These are phyloP conservation scores for Amiota mariae DNA, from an alignment of 2,888 invertebrate species.

Conservation along the genomic window DNA sequence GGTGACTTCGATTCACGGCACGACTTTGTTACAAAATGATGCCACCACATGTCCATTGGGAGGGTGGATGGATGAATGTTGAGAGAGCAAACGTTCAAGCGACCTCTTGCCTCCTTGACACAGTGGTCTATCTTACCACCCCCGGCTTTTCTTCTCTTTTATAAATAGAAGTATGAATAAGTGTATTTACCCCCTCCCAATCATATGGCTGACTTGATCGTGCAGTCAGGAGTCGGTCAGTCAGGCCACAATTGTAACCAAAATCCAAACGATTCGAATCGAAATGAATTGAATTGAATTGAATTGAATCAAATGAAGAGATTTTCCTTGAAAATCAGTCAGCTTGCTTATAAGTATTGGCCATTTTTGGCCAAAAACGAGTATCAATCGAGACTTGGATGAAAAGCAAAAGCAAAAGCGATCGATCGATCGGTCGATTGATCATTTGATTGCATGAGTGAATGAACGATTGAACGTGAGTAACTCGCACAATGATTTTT, in stretches of 20 bases:
- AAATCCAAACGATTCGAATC: slow-evolving; percentile 46
- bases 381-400: slow-evolving; percentile 53
- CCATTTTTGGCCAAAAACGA: slow-evolving; percentile 55
- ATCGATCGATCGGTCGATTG: slow-evolving; percentile 28
- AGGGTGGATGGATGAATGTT: background rate
- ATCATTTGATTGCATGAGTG: too few relatives aligned
- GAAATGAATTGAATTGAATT: too few relatives aligned
- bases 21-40: slow-evolving; percentile 12
- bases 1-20: background rate
- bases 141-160: too few relatives aligned
- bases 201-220: background rate
- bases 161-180: too few relatives aligned
- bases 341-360: slow-evolving; percentile 39
- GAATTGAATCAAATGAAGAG: slow-evolving; percentile 56
- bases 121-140: too few relatives aligned
- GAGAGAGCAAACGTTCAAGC: background rate
- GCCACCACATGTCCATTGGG: slow-evolving; percentile 9
- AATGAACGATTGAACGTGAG: slow-evolving; percentile 48
- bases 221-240: too few relatives aligned
- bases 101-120: too few relatives aligned
- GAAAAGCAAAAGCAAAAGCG: slow-evolving; percentile 59
- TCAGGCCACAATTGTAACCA: slow-evolving; percentile 50
- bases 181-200: too few relatives aligned
- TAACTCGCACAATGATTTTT: slow-evolving; percentile 45
- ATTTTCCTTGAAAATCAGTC: slow-evolving; percentile 65